These are phyloP conservation scores for Brevipalpus yothersi DNA, from an alignment of 1,140 invertebrate genomes.

Conservation along the genomic window DNA sequence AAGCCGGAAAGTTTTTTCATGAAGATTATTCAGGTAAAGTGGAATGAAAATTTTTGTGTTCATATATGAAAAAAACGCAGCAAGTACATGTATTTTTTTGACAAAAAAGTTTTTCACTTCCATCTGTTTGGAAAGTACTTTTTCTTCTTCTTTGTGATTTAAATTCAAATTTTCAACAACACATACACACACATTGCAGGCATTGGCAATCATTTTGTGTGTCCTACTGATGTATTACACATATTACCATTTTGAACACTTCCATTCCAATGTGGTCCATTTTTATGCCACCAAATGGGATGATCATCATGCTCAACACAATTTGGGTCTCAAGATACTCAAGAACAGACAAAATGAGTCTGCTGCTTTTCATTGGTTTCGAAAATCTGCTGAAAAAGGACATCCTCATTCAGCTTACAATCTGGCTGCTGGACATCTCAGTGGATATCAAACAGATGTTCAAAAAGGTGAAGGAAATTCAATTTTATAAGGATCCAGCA, in stretches of 20 bases:
- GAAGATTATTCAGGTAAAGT: not conserved
- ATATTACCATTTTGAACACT: constrained; percentile 27
- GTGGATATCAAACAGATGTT: constrained; percentile 19
- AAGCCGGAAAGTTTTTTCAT: not conserved
- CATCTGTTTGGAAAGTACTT: not conserved
- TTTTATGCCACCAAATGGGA: constrained; percentile 26
- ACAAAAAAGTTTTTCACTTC: not conserved
- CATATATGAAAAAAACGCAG: not conserved
- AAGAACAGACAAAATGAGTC: constrained; percentile 13
- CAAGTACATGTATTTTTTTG: not conserved
- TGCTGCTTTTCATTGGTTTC: constrained; percentile 28
- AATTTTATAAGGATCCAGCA: constrained; percentile 11
- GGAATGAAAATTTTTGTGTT: not conserved
- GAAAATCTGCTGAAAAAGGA: constrained; percentile 26
- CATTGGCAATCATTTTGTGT: constrained; percentile 15
- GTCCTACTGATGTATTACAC: constrained; percentile 19
- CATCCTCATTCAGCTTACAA: constrained; percentile 31
- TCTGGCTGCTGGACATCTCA: constrained; percentile 28
- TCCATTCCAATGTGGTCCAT: constrained; percentile 27
- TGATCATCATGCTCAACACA: constrained; percentile 27
- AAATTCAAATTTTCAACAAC: no score
- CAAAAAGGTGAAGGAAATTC: constrained; percentile 22
- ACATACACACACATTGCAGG: constrained; percentile 11
- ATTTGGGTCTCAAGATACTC: constrained; percentile 27
- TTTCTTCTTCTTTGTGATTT: not conserved